A percentile compares a stretch with the other conserved stretches of the same genome.
These are phyloP conservation scores for Tinea pellionella DNA, from an alignment of 2,888 invertebrate genomes.

Conservation along the genomic window DNA sequence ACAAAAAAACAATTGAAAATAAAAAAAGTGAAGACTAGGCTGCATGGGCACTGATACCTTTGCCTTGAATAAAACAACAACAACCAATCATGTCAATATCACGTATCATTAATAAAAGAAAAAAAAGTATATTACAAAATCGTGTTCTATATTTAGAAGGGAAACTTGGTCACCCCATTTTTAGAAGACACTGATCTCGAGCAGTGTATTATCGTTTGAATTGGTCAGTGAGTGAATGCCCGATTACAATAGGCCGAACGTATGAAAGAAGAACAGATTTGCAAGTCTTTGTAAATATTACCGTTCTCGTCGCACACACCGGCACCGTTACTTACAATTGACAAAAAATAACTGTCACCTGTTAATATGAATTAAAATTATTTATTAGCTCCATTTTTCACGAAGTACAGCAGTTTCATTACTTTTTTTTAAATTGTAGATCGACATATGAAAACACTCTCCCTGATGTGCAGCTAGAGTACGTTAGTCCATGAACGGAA, in stretches of 20 bases:
- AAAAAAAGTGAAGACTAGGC: too few relatives aligned
- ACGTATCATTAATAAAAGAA: too few relatives aligned
- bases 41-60: too few relatives aligned
- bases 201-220: background rate
- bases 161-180: background rate
- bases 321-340: background rate
- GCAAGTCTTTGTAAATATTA: background rate
- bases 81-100: too few relatives aligned
- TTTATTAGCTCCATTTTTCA: too few relatives aligned
- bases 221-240: slow-evolving; percentile 8
- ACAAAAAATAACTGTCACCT: background rate
- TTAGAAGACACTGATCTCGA: slow-evolving; percentile 5
- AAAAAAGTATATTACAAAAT: background rate
- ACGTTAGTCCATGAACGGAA: too few relatives aligned
- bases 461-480: too few relatives aligned
- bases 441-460: too few relatives aligned
- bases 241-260: background rate
- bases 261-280: slow-evolving; percentile 6
- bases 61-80: too few relatives aligned
- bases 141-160: background rate
- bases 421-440: too few relatives aligned
- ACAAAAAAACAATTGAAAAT: too few relatives aligned
- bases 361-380: background rate
- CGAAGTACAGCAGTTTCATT: too few relatives aligned
- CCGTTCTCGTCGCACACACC: background rate